Evolutionary conservation across 2,888 invertebrate genomes (phyloP).

Genomic region (Philopedon plagiatum): DNA sequence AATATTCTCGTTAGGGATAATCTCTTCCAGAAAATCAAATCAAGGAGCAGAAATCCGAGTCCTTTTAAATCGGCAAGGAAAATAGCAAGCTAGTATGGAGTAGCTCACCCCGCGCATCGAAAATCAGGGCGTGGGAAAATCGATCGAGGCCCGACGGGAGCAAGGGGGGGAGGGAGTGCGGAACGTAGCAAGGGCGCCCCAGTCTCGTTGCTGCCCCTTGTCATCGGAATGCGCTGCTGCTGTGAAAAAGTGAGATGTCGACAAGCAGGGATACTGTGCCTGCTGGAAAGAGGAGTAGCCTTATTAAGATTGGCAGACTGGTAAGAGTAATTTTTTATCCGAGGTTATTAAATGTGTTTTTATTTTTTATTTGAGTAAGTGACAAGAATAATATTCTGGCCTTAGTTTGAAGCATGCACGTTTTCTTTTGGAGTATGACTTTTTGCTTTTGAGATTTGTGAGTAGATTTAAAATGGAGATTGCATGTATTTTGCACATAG

Average conservation of each 20-base stretch:
- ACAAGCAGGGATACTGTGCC: constrained; percentile 40
- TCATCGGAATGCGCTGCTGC: constrained; percentile 48
- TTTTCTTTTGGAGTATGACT: neutral
- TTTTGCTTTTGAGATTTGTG: neutral
- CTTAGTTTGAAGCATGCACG: neutral
- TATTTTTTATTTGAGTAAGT: constrained; percentile 4
- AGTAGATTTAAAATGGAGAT: constrained; percentile 1
- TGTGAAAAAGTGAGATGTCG: constrained; percentile 51
- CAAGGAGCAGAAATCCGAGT: neutral
- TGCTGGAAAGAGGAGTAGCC: constrained; percentile 37
- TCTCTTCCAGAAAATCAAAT: constrained; percentile 3
- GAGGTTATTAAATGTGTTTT: constrained; percentile 14
- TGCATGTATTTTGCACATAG: neutral
- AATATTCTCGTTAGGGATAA: neutral
- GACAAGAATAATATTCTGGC: constrained; percentile 1
- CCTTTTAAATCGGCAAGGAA: constrained; percentile 23
- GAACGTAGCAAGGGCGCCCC: constrained; percentile 45
- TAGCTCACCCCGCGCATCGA: constrained; percentile 48
- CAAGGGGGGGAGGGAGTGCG: constrained; percentile 4
- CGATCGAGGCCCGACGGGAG: constrained; percentile 44
- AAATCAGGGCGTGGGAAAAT: constrained; percentile 53
- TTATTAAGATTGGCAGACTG: constrained; percentile 42
- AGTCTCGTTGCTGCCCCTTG: constrained; percentile 49
- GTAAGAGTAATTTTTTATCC: constrained; percentile 39
- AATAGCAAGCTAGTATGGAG: constrained; percentile 41